These are phyloP conservation scores for Phrynocephalus guinanensis DNA, from an alignment of 2,797 vertebrate genomes.

Conservation along the genomic window DNA sequence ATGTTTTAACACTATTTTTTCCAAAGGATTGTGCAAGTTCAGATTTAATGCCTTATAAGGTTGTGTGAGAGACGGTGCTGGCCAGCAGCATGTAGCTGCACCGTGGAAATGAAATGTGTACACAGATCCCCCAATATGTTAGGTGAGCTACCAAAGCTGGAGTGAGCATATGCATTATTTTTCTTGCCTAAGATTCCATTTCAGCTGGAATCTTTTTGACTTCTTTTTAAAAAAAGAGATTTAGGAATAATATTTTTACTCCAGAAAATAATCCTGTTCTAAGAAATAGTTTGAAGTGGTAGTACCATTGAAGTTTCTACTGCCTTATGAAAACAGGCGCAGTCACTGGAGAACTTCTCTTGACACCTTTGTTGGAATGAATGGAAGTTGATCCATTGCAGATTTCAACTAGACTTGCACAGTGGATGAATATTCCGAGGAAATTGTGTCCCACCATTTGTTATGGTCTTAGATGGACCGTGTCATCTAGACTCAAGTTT, in stretches of 20 bases:
- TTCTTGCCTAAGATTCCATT: conserved; percentile 59
- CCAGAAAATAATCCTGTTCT: conserved; percentile 31
- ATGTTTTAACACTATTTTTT: conserved; percentile 79
- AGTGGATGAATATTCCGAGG: not conserved
- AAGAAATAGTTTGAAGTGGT: conserved; percentile 47
- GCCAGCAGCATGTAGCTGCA: conserved; percentile 50
- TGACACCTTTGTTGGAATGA: not conserved
- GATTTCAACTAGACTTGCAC: conserved; percentile 1
- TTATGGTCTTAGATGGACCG: not conserved
- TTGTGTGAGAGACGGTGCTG: conserved; percentile 53
- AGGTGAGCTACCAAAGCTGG: conserved; percentile 51
- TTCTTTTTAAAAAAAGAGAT: not conserved
- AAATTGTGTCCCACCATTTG: conserved; percentile 3
- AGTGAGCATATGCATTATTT: conserved; percentile 45
- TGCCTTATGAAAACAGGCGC: conserved; percentile 62
- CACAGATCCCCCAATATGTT: conserved; percentile 42
- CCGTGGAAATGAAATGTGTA: conserved; percentile 51
- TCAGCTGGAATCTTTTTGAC: conserved; percentile 52
- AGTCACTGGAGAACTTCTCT: not conserved
- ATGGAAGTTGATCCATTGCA: conserved; percentile 2
- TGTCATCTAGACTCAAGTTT: not conserved
- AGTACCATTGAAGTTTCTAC: conserved; percentile 30
- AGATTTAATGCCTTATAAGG: conserved; percentile 78
- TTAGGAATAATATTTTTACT: conserved; percentile 38
- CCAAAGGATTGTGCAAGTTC: conserved; percentile 65